phyloP scores from a whole-genome alignment of 2,797 vertebrate species.

The Etheostoma perlongum region DNA sequence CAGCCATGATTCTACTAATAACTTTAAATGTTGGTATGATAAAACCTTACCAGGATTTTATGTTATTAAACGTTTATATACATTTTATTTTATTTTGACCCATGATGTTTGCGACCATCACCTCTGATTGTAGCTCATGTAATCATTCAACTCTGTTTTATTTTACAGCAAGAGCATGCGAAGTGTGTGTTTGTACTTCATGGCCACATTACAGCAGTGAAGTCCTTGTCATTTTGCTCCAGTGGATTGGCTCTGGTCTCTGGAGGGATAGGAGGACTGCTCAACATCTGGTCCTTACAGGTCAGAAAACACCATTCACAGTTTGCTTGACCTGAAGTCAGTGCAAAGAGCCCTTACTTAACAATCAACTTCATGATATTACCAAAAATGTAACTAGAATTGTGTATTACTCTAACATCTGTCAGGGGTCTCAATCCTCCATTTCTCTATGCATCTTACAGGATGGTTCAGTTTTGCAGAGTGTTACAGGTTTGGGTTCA shows the following conservation, averaged over 20 bases:
- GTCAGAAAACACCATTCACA: constrained; percentile 64
- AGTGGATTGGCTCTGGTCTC: constrained; percentile 84
- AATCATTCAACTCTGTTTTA: constrained; percentile 20
- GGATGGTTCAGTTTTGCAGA: constrained; percentile 88
- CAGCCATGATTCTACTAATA: neutral
- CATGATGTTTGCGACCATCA: neutral
- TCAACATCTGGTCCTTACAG: constrained; percentile 89
- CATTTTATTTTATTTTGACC: neutral
- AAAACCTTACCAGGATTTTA: neutral
- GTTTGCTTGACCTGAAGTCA: neutral
- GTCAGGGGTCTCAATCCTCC: neutral
- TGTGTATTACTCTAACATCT: neutral
- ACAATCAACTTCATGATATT: neutral
- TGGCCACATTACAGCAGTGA: constrained; percentile 87
- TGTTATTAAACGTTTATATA: neutral
- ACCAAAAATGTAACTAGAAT: neutral
- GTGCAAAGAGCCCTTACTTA: neutral
- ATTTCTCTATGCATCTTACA: constrained; percentile 57
- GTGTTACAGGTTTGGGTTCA: constrained; percentile 86
- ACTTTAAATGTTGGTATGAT: neutral
- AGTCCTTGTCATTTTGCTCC: constrained; percentile 86
- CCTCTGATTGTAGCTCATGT: neutral
- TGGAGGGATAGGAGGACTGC: constrained; percentile 86
- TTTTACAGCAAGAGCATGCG: constrained; percentile 74
- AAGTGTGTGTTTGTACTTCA: constrained; percentile 85